Evolutionary conservation across 2,113 vertebrate species (phyloP).

Genomic region (Silurus meridionalis): DNA sequence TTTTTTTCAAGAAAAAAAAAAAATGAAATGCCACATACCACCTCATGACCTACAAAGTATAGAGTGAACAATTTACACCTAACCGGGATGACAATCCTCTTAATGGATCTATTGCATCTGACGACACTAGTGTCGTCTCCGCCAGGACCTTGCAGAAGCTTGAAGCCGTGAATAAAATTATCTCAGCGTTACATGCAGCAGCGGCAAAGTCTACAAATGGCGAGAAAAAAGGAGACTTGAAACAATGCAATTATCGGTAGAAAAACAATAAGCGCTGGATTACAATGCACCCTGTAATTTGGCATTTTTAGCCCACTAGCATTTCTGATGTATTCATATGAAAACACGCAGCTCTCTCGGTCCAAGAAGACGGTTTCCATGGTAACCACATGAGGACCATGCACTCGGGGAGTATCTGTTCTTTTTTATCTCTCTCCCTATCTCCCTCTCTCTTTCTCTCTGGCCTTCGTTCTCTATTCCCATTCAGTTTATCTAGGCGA

Average conservation of each 20-base stretch:
- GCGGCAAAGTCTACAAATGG: constrained; percentile 4
- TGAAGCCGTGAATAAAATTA: constrained; percentile 12
- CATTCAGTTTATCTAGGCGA: constrained; percentile 23
- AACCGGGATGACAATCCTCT: constrained; percentile 1
- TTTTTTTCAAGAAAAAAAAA: background rate
- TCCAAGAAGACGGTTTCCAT: constrained; percentile 51
- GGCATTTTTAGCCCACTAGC: constrained; percentile 49
- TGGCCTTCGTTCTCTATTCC: constrained; percentile 21
- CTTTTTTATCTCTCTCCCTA: constrained; percentile 32
- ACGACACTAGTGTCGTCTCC: constrained; percentile 8
- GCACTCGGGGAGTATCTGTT: constrained; percentile 31
- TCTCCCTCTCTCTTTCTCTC: constrained; percentile 22
- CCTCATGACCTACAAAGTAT: background rate
- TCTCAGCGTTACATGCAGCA: constrained; percentile 8
- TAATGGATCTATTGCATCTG: constrained; percentile 18
- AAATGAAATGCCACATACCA: background rate
- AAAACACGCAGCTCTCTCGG: constrained; percentile 51
- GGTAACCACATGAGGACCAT: constrained; percentile 53
- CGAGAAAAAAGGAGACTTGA: background rate
- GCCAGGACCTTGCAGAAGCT: constrained; percentile 17
- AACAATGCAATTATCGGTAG: constrained; percentile 29
- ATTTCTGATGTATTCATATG: constrained; percentile 57
- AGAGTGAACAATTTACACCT: background rate
- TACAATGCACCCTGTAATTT: constrained; percentile 52
- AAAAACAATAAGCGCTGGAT: constrained; percentile 50